These are phyloP conservation scores for Drosophila jambulina DNA, from an alignment of 1,140 invertebrate species.

Conservation along the genomic window DNA sequence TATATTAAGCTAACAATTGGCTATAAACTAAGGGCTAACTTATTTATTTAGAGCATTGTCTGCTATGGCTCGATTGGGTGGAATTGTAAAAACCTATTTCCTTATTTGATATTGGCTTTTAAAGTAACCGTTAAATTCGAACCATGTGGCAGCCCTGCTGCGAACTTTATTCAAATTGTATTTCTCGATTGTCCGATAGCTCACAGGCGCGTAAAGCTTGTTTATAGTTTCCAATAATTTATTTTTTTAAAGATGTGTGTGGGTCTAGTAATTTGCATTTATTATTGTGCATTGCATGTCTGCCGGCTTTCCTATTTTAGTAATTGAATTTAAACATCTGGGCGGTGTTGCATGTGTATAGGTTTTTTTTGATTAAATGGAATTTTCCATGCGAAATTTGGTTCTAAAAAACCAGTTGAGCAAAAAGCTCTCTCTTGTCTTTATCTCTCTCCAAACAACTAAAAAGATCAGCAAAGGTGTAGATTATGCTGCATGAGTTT, in stretches of 20 bases:
- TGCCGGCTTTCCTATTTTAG: neutral
- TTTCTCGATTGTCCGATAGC: neutral
- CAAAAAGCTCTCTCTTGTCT: constrained; percentile 44
- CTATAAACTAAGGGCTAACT: too few relatives aligned
- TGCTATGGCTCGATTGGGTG: too few relatives aligned
- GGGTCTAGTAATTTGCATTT: neutral
- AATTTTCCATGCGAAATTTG: constrained; percentile 51
- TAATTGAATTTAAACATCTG: constrained; percentile 3
- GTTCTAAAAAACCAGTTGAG: constrained; percentile 14
- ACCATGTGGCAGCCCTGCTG: neutral
- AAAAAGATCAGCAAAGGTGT: constrained; percentile 5
- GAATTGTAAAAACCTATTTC: neutral
- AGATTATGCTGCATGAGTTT: neutral
- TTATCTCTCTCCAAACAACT: neutral
- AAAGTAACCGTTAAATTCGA: neutral
- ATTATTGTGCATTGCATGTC: neutral
- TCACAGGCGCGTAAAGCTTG: neutral
- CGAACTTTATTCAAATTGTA: neutral
- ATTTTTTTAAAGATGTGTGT: neutral
- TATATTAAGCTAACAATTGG: too few relatives aligned
- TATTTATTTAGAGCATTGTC: too few relatives aligned
- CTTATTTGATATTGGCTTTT: too few relatives aligned
- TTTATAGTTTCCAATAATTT: neutral
- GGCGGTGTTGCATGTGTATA: neutral
- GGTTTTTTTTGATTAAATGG: constrained; percentile 36